Evolutionary conservation across 2,797 vertebrate species (phyloP), one percentile per base, ranked within the genome.

Genomic region (Adrianichthys oophorus): DNA sequence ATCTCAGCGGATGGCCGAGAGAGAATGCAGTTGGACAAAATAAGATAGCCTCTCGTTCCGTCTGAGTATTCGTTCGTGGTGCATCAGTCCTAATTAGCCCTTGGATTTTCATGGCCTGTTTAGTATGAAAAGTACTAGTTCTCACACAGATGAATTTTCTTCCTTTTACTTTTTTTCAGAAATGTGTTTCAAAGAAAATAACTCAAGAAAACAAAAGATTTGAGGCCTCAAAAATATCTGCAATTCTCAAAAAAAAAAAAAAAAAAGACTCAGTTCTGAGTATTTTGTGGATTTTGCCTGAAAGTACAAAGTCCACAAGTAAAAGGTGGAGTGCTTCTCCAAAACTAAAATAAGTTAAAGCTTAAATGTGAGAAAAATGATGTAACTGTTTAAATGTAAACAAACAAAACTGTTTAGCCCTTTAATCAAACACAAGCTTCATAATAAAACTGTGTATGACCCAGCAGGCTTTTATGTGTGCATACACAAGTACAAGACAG

Each of bases 361-460:
- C 66, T 58, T 74, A 48, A 74, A 68, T 63, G 70, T 50, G 19
- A 63, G 54, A 68, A 52, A 58, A 59, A 72, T 58, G 17, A 62
- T 68, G 66, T 16, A n/a, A 66, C 59, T 76, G 48, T 49, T 76
- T 84, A 85, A 82, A 88, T 85, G 82, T 82, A 83, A 80, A 37
- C 50, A 62, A 59, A 62, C 57, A 67, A 60, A 84, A 72, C n/a
- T 65, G 29, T 57, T 60, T 53, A 13, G 49, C 60, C 45, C 80
- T 83, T 84, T 86, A 89, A 89, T 87, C 81, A 83, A 82, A 72
- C 40, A 65, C 56, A 65, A 76, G 79, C 62, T 68, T 24, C 44
- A 63, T 54, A 78, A 67, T 68, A 72, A 74, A 82, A 70, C 59
- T 41, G 59, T 44, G 24, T 62, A 71, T 72, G 74, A 54, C 23